Conservation (phyloP, 2,888 invertebrate genomes). For the Ennomos fuscantarius region DNA sequence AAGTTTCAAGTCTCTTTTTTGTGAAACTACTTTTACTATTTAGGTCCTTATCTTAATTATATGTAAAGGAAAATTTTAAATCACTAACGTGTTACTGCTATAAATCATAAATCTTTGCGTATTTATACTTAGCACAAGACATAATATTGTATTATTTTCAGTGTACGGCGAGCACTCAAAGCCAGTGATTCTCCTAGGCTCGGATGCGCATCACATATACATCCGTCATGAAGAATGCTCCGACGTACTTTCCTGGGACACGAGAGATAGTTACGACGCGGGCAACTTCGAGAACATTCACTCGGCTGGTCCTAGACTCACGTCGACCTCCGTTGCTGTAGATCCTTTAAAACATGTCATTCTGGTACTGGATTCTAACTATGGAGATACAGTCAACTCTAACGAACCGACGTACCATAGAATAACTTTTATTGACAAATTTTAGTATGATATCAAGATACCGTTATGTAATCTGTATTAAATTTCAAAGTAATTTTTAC, state of each 20-base stretch:
- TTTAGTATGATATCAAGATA: not conserved
- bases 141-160: constrained; percentile 44
- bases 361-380: constrained; percentile 86
- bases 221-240: constrained; percentile 84
- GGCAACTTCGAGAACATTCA: constrained; percentile 79
- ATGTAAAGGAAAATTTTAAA: no score
- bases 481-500: not conserved
- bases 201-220: constrained; percentile 59
- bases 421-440: constrained; percentile 58
- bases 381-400: constrained; percentile 84
- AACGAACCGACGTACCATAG: constrained; percentile 67
- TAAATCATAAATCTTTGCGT: no score
- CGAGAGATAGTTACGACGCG: constrained; percentile 67
- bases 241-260: constrained; percentile 86
- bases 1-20: no score
- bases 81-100: no score
- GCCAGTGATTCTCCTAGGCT: constrained; percentile 61
- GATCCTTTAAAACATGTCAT: constrained; percentile 81
- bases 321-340: constrained; percentile 84
- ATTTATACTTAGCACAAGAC: no score
- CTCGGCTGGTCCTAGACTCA: constrained; percentile 74
- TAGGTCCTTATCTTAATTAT: no score
- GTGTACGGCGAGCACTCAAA: constrained; percentile 61
- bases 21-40: no score
- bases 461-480: not conserved